phyloP scores from a whole-genome alignment of 1,140 invertebrate genomes.

The Lucilia sericata region DNA sequence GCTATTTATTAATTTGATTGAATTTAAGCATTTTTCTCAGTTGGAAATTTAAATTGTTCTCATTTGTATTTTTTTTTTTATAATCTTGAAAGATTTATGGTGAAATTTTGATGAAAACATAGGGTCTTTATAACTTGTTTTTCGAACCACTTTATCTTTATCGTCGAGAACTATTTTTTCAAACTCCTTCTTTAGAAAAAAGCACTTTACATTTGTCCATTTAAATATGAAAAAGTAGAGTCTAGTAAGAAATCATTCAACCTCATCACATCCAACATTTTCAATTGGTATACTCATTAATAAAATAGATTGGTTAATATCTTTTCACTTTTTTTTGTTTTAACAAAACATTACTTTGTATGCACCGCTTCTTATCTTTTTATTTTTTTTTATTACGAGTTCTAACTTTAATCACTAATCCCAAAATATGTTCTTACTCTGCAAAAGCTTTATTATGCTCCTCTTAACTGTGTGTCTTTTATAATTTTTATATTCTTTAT shows the following conservation, averaged over 20 bases:
- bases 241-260: not conserved
- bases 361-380: constrained; percentile 12
- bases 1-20: too few species aligned
- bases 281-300: not conserved
- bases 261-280: not conserved
- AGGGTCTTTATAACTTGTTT: too few species aligned
- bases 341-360: not conserved
- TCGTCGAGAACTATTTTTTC: too few species aligned
- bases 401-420: not conserved
- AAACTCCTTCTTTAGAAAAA: too few species aligned
- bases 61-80: too few species aligned
- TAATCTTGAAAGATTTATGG: too few species aligned
- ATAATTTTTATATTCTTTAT: not conserved
- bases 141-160: too few species aligned
- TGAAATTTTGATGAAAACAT: too few species aligned
- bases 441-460: constrained; percentile 1
- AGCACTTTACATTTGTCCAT: too few species aligned
- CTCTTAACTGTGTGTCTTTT: not conserved
- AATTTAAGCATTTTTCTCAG: too few species aligned
- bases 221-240: too few species aligned
- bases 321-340: not conserved
- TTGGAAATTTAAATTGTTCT: too few species aligned
- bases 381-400: not conserved
- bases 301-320: constrained; percentile 4
- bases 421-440: not conserved